phyloP scores from a whole-genome alignment of 2,113 vertebrate genomes.

The Poeciliopsis prolifica region DNA sequence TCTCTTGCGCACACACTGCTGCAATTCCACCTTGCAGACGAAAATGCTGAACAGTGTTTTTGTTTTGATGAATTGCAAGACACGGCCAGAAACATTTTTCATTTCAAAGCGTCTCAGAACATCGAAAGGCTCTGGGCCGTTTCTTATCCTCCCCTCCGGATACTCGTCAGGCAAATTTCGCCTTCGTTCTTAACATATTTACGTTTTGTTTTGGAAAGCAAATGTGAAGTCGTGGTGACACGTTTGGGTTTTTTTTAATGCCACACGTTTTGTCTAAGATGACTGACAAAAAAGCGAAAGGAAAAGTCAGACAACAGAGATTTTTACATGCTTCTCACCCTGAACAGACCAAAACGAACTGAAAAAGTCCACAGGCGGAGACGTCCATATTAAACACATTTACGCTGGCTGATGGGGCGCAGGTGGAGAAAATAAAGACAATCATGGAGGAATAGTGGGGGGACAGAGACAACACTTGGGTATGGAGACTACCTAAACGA shows the following conservation, averaged over 20 bases:
- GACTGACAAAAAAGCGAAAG: too few relatives aligned
- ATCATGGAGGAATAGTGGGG: too few relatives aligned
- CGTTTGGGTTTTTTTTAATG: not conserved
- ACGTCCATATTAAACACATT: too few relatives aligned
- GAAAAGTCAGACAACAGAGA: too few relatives aligned
- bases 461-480: not conserved
- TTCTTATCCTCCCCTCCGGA: not conserved
- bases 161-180: not conserved
- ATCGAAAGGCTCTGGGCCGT: not conserved
- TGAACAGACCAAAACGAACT: too few relatives aligned
- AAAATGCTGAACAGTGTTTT: slow-evolving; percentile 37
- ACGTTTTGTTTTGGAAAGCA: not conserved
- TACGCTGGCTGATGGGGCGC: too few relatives aligned
- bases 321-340: too few relatives aligned
- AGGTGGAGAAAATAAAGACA: too few relatives aligned
- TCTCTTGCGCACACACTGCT: not conserved
- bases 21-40: slow-evolving; percentile 30
- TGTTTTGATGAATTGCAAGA: slow-evolving; percentile 39
- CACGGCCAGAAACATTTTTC: slow-evolving; percentile 6
- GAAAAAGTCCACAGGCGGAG: too few relatives aligned
- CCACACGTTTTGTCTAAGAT: not conserved
- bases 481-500: not conserved
- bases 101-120: not conserved
- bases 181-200: not conserved
- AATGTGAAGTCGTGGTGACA: not conserved